phyloP scores from a whole-genome alignment of 2,888 invertebrate genomes.

The Cremastinae sp. region DNA sequence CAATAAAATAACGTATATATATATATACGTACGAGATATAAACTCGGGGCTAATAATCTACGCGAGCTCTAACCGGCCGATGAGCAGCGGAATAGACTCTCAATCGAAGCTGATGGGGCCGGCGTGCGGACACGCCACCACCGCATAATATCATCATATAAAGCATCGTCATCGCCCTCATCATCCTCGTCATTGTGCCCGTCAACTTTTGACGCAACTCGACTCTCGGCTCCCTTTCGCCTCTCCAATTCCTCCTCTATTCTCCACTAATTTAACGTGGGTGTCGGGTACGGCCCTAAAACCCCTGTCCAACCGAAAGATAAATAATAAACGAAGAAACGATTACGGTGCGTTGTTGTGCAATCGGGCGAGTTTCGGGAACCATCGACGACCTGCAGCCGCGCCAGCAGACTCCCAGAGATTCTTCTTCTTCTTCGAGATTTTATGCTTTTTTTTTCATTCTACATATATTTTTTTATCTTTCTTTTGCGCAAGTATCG shows the following conservation, averaged over 20 bases:
- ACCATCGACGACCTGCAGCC: conserved; percentile 24
- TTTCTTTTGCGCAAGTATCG: no score
- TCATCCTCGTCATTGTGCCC: no score
- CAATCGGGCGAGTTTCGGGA: conserved; percentile 47
- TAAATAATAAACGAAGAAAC: conserved; percentile 22
- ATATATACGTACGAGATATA: conserved; percentile 41
- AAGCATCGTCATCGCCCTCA: conserved; percentile 42
- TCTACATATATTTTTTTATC: no score
- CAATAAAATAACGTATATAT: no score
- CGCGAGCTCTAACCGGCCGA: no score
- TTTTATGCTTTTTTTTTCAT: no score
- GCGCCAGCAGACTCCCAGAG: conserved; percentile 5
- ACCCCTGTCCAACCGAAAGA: conserved; percentile 6
- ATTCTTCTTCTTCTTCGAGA: no score
- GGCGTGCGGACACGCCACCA: conserved; percentile 27
- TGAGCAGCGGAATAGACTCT: no score
- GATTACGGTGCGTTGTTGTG: conserved; percentile 45
- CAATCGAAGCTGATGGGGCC: no score
- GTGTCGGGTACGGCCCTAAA: conserved; percentile 28
- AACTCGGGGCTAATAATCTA: no score
- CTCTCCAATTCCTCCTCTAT: conserved; percentile 21
- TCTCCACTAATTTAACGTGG: conserved; percentile 31
- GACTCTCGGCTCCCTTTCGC: not conserved
- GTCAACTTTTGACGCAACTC: conserved; percentile 21
- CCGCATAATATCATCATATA: conserved; percentile 23